Evolutionary conservation across 1,140 invertebrate genomes (phyloP), one percentile per base, ranked within the genome.

Genomic region (Neodiprion fabricii): DNA sequence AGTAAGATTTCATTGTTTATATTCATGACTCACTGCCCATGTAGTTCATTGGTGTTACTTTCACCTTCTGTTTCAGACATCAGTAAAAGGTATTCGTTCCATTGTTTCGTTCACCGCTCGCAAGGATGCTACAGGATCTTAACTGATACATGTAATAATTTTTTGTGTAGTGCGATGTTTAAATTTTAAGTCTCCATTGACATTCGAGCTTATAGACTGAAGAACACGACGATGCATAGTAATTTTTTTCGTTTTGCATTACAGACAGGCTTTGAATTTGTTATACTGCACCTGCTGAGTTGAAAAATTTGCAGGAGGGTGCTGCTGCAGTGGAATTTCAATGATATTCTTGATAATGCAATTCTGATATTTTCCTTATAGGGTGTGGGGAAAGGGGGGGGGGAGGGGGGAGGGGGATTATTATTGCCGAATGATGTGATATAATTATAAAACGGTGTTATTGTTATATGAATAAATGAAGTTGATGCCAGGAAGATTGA

Each of bases 71-170:
- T 89, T 92, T 75, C 90, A 96, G 95, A 95, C 94, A 72, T 96
- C 95, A 21, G 94, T 96, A 49, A 96, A 96, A 89, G 95, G 95
- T 28, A 96, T 96, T 79, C 91, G 95, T 75, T 95, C 94, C 68
- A 96, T 96, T 76, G 95, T 96, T 40, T 94, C 94, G 70, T 96
- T 96, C 89, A 92, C 94, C 21, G 92, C 89, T 12, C 88, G 93
- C 53, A 94, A 94, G 85, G 93, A 95, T 75, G 91, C 92, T 12
- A 85, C 91, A 28, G 85, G 86, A 1, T 89, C 90, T 77, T 88
- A 86, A 82, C 75, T 67, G 75, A 72, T 69, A 61, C 28, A 40
- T 40, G 28, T 40, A 40, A 40, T 61, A 61, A 12, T 61, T 61
- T 61, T 61, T 4, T 61, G n/a, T 5, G 5, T 61, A 61, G n/a